A percentile compares a stretch with the other conserved stretches of the same genome.
Evolutionary conservation across 2,113 vertebrate species (phyloP).

Genomic region (Vireo altiloquus): DNA sequence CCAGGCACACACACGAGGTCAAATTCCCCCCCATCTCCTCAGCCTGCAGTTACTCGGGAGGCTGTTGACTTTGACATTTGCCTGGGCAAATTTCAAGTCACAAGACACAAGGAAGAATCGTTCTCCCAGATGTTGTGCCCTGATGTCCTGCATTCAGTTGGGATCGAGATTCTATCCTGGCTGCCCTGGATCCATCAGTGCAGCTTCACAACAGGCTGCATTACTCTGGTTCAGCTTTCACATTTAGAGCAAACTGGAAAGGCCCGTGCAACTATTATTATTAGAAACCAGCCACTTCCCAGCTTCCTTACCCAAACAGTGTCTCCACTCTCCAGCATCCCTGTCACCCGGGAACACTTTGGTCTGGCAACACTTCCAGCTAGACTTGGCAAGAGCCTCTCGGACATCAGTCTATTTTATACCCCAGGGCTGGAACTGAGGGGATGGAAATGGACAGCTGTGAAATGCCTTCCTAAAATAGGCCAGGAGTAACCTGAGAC

Average conservation of each 20-base stretch:
- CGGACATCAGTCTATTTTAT: not conserved
- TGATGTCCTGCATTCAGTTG: not conserved
- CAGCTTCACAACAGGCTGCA: not conserved
- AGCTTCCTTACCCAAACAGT: not conserved
- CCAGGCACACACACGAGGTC: not conserved
- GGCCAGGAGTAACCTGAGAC: not conserved
- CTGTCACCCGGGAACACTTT: not conserved
- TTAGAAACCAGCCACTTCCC: not conserved
- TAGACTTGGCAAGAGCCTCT: not conserved
- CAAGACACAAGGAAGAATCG: not conserved
- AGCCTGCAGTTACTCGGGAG: not conserved
- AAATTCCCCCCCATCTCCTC: not conserved
- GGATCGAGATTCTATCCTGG: not conserved
- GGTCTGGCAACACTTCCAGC: not conserved
- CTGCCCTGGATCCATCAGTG: not conserved
- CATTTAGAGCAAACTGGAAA: not conserved
- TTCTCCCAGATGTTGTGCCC: not conserved
- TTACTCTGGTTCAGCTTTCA: not conserved
- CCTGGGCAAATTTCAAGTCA: not conserved
- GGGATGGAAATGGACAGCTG: not conserved
- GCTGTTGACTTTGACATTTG: not conserved
- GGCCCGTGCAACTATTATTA: not conserved
- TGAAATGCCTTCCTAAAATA: not conserved
- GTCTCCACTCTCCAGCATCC: not conserved
- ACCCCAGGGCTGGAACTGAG: not conserved